Evolutionary conservation across 2,113 vertebrate genomes (phyloP).

Genomic region (Actenoides hombroni): DNA sequence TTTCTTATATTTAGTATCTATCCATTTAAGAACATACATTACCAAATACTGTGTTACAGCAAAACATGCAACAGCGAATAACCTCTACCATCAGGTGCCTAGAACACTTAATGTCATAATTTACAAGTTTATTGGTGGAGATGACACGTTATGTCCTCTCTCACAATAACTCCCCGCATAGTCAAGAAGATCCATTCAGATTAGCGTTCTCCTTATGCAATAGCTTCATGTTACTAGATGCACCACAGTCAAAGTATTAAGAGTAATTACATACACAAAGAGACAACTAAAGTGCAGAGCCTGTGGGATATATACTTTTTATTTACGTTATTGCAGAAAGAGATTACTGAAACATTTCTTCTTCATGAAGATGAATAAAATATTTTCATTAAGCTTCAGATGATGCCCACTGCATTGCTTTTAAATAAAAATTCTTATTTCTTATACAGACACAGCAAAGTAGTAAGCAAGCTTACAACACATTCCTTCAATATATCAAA

Average conservation of each 20-base stretch:
- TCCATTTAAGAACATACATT: not conserved
- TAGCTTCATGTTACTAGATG: not conserved
- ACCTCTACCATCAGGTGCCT: not conserved
- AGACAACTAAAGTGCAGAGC: constrained; percentile 52
- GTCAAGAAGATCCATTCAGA: not conserved
- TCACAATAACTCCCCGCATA: not conserved
- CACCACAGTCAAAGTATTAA: not conserved
- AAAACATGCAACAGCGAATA: not conserved
- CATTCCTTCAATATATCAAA: constrained; percentile 72
- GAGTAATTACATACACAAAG: constrained; percentile 50
- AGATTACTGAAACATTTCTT: constrained; percentile 48
- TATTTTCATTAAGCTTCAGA: constrained; percentile 62
- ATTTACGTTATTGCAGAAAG: constrained; percentile 54
- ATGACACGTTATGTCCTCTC: not conserved
- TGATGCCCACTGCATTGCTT: constrained; percentile 57
- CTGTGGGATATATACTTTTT: constrained; percentile 50
- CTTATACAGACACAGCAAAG: constrained; percentile 61
- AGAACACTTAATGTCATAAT: not conserved
- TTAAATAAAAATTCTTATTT: constrained; percentile 73
- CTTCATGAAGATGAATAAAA: constrained; percentile 41
- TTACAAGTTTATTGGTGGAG: not conserved
- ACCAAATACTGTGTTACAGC: constrained; percentile 27
- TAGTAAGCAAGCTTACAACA: constrained; percentile 63
- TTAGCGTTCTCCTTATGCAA: not conserved
- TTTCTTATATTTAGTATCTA: not conserved